A percentile compares a stretch with the other conserved stretches of the same genome.
These are phyloP conservation scores for Palythoa heliodiscus DNA, from an alignment of 92 coral and sea anemone genomes.

Conservation along the genomic window DNA sequence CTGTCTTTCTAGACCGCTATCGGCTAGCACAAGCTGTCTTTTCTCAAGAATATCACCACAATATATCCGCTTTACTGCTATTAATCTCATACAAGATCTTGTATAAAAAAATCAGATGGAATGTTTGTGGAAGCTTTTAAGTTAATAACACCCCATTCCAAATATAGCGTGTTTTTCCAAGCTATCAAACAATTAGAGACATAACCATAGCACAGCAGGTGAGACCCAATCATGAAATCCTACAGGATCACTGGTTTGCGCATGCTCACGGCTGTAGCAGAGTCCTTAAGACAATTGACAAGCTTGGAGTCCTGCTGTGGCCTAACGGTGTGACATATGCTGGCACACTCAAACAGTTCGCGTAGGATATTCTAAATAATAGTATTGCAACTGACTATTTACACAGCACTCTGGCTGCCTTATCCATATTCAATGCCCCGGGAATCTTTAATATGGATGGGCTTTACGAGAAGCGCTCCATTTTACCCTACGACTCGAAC, in stretches of 20 bases:
- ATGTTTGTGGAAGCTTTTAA: slow-evolving; percentile 55
- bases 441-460: slow-evolving; percentile 84
- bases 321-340: slow-evolving; percentile 98
- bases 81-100: slow-evolving; percentile 52
- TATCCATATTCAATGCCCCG: slow-evolving; percentile 83
- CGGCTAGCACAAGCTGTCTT: slow-evolving; percentile 57
- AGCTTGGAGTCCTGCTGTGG: slow-evolving; percentile 81
- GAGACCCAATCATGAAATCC: slow-evolving; percentile 88
- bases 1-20: slow-evolving; percentile 54
- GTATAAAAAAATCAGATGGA: slow-evolving; percentile 43
- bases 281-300: slow-evolving; percentile 82
- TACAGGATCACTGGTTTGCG: slow-evolving; percentile 84
- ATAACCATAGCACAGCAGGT: slow-evolving; percentile 95
- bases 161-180: slow-evolving; percentile 98
- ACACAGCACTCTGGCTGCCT: slow-evolving; percentile 68
- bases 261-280: slow-evolving; percentile 65
- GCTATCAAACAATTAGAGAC: slow-evolving; percentile 98
- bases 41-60: slow-evolving; percentile 60
- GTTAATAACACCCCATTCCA: slow-evolving; percentile 82
- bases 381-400: slow-evolving; percentile 81
- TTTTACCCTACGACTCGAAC: slow-evolving; percentile 74
- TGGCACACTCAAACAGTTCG: slow-evolving; percentile 81
- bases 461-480: slow-evolving; percentile 72
- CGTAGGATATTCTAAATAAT: slow-evolving; percentile 87
- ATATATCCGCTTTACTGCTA: slow-evolving; percentile 48